These are phyloP conservation scores for Delichon dasypus DNA, from an alignment of 2,797 vertebrate species.

Conservation along the genomic window DNA sequence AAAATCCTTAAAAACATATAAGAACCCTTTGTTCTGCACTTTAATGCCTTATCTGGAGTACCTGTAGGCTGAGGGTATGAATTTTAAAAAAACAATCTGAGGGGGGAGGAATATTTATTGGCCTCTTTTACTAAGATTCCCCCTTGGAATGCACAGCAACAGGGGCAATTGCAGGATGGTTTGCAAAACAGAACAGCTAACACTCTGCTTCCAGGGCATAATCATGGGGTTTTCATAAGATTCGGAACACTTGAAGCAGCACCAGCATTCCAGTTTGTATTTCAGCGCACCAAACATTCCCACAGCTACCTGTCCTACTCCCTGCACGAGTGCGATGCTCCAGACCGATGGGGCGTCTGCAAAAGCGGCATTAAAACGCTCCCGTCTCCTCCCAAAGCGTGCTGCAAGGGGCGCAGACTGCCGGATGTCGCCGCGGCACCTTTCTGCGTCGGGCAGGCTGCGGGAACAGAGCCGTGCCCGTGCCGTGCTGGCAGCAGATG, in stretches of 20 bases:
- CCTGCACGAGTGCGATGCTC: neutral
- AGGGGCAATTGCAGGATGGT: neutral
- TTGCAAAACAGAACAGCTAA: neutral
- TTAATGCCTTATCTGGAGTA: neutral
- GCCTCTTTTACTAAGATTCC: neutral
- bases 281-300: neutral
- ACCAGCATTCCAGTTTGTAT: neutral
- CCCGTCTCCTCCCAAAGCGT: rapidly evolving
- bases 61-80: neutral
- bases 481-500: neutral
- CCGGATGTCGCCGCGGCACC: rapidly evolving
- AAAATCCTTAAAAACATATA: neutral
- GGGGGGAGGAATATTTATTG: neutral
- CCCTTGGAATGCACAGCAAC: neutral
- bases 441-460: neutral
- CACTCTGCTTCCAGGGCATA: neutral
- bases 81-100: rapidly evolving
- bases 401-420: rapidly evolving
- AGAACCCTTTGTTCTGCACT: neutral
- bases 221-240: neutral
- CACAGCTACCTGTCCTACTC: neutral
- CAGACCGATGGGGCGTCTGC: neutral
- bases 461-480: neutral
- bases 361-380: neutral
- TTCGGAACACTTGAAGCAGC: neutral